phyloP scores from a whole-genome alignment of 2,113 vertebrate species.

The Tachycineta bicolor region DNA sequence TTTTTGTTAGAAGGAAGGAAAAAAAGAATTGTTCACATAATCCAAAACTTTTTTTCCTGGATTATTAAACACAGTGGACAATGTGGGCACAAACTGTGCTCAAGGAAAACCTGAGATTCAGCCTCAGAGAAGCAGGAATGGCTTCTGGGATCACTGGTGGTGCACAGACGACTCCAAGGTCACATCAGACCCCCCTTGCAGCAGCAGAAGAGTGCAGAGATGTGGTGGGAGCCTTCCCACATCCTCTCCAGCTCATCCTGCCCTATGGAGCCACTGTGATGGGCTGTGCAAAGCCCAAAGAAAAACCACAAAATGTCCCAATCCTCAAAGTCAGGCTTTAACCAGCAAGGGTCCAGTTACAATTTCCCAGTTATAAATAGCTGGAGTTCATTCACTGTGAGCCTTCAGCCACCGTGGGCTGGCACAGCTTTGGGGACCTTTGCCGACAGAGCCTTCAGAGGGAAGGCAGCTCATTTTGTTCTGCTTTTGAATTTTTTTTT shows the following conservation, averaged over 20 bases:
- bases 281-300: not conserved
- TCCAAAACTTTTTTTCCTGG: not conserved
- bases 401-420: not conserved
- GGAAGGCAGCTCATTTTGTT: not conserved
- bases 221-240: rapidly evolving
- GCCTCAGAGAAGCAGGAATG: not conserved
- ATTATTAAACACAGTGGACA: not conserved
- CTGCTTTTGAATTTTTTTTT: not conserved
- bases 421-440: not conserved
- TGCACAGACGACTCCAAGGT: not conserved
- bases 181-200: not conserved
- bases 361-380: not conserved
- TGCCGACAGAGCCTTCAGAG: not conserved
- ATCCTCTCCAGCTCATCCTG: not conserved
- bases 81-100: not conserved
- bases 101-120: not conserved
- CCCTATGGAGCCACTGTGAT: not conserved
- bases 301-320: not conserved
- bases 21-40: not conserved
- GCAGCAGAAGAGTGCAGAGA: not conserved
- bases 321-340: not conserved
- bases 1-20: not conserved
- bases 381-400: not conserved
- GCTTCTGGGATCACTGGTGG: not conserved
- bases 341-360: not conserved